phyloP scores from a whole-genome alignment of 2,113 vertebrate species.

The Paramisgurnus dabryanus region DNA sequence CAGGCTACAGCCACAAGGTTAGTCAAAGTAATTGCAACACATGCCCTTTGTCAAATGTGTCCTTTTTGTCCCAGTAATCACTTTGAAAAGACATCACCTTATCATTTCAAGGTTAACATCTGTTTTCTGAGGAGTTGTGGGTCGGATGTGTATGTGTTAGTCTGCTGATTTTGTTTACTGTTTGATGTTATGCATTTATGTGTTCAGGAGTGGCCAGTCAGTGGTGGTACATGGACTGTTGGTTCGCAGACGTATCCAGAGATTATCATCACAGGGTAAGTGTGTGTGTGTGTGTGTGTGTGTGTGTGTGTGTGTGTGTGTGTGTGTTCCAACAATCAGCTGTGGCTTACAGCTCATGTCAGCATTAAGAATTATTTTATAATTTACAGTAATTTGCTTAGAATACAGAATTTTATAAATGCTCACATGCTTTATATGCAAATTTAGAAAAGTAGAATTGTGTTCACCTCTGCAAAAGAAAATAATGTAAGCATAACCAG shows the following conservation, averaged over 20 bases:
- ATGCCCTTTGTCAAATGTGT: too few species aligned
- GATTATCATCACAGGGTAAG: constrained; percentile 97
- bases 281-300: constrained; percentile 38
- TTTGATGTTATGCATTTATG: constrained; percentile 31
- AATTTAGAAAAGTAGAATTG: too few species aligned
- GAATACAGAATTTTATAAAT: too few species aligned
- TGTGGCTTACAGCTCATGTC: neutral
- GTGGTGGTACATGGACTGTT: constrained; percentile 92
- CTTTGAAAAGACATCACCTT: neutral
- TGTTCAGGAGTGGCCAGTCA: constrained; percentile 93
- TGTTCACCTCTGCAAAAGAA: too few species aligned
- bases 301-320: constrained; percentile 2
- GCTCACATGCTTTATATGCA: too few species aligned
- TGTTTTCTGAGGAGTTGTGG: neutral
- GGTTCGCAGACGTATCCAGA: constrained; percentile 93
- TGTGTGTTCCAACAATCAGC: neutral
- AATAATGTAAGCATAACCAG: too few species aligned
- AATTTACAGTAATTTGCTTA: neutral
- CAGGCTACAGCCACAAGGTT: constrained; percentile 97
- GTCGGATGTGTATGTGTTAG: neutral
- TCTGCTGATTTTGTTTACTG: neutral
- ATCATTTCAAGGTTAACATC: too few species aligned
- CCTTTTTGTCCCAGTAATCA: too few species aligned
- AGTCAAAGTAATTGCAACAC: neutral
- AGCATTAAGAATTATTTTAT: neutral